Percentiles rank a stretch among this genome's conserved stretches.
Evolutionary conservation across 2,888 invertebrate genomes (phyloP).

Genomic region (Xanthorhoe designata): DNA sequence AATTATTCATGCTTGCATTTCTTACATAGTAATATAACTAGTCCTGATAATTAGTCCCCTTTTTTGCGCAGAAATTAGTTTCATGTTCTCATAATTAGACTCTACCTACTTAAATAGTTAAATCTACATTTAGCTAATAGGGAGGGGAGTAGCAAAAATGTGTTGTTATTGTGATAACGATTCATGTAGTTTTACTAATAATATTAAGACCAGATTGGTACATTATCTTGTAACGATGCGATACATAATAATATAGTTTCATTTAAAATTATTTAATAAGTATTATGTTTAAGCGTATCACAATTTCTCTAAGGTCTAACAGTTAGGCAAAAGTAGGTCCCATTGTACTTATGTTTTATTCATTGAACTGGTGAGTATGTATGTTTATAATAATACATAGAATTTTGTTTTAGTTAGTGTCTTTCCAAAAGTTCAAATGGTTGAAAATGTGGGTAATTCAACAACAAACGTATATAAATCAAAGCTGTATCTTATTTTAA

Average conservation of each 20-base stretch:
- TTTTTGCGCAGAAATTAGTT: neutral
- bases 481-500: slow-evolving; percentile 10
- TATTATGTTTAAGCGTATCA: slow-evolving; percentile 60
- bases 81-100: slow-evolving; percentile 1
- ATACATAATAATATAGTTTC: slow-evolving; percentile 23
- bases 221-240: slow-evolving; percentile 30
- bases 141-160: slow-evolving; percentile 15
- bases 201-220: slow-evolving; percentile 7
- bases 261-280: slow-evolving; percentile 37
- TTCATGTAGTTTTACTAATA: neutral
- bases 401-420: neutral
- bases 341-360: slow-evolving; percentile 63
- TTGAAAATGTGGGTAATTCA: slow-evolving; percentile 1
- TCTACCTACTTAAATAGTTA: slow-evolving; percentile 9
- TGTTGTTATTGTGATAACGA: slow-evolving; percentile 19
- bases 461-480: slow-evolving; percentile 6
- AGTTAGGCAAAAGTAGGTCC: slow-evolving; percentile 74
- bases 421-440: slow-evolving; percentile 3
- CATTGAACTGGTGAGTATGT: slow-evolving; percentile 50
- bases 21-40: too few relatives aligned
- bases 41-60: neutral
- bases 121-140: slow-evolving; percentile 13
- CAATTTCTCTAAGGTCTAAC: slow-evolving; percentile 64
- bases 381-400: slow-evolving; percentile 3
- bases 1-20: too few relatives aligned